Percentiles rank a stretch among this genome's conserved stretches.
These are phyloP conservation scores for Eleutherodactylus coqui DNA, from an alignment of 2,797 vertebrate species.

Conservation along the genomic window DNA sequence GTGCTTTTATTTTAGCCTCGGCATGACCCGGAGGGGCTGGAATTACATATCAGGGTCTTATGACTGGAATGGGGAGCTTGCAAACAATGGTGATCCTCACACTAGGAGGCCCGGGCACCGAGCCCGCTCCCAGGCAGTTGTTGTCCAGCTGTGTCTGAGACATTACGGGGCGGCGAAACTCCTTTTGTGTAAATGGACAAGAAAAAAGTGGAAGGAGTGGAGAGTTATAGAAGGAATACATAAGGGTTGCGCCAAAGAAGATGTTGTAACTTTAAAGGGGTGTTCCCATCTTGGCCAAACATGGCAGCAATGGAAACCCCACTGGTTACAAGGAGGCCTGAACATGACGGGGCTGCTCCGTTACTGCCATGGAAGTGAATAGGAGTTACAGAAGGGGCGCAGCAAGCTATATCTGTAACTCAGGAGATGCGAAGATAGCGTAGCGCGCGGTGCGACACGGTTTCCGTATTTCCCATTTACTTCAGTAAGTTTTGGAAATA, in stretches of 20 bases:
- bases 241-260: background rate
- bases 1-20: background rate
- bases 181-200: background rate
- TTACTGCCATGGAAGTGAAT: too few species aligned
- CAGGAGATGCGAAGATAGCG: too few species aligned
- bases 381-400: too few species aligned
- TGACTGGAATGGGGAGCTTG: background rate
- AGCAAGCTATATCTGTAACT: too few species aligned
- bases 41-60: background rate
- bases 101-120: conserved; percentile 26
- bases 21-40: background rate
- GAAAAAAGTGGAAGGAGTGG: background rate
- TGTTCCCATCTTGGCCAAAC: too few species aligned
- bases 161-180: background rate
- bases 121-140: conserved; percentile 12
- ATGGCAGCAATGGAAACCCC: too few species aligned
- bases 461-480: too few species aligned
- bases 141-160: conserved; percentile 34
- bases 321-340: too few species aligned
- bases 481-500: too few species aligned
- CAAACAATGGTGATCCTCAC: conserved; percentile 17
- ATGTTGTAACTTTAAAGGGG: too few species aligned
- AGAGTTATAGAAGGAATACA: background rate
- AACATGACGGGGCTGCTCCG: too few species aligned
- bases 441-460: too few species aligned